Evolutionary conservation across 2,797 vertebrate species (phyloP), one percentile per base, ranked within the genome.

Genomic region (Manis javanica): DNA sequence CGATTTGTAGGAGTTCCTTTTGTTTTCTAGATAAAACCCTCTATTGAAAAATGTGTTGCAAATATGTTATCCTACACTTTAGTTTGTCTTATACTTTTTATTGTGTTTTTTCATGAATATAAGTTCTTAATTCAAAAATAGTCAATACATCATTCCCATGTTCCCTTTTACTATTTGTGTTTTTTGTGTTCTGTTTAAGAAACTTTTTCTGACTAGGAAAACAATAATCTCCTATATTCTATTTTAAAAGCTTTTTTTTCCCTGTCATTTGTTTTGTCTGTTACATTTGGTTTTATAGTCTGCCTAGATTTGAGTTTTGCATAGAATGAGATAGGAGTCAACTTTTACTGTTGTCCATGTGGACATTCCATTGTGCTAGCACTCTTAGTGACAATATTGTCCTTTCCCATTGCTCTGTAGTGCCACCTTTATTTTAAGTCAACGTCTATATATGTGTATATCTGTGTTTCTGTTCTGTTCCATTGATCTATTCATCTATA

Each of bases 21-120:
- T 89, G 42, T 77, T 49, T 66, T 77, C 34, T 72, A 34, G 61
- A 34, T 84, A 93, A 69, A 90, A 11, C 19, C 39, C 15, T 79
- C 79, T 79, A 2, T 90, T 90, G 55, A 90, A 94, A 96, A 95
- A 59, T 59, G 19, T 59, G 39, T 77, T 91, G 15, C 18, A 91
- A 87, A 42, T 55, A 7, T 88, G 29, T 81, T 57, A 87, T 64
- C 61, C 26, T 24, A 85, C 10, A 85, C 11, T 84, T 91, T 21
- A 63, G 12, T 88, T 74, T 85, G 57, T 39, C 64, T 91, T 29
- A 37, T 39, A 77, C 1, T 88, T 0, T 90, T 68, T 39, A 9
- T 24, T 39, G 31, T 49, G 31, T 83, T 68, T 64, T 66, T 95
- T 69, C 61, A 81, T 81, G 29, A 81, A 51, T 3, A 18, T 79